These are phyloP conservation scores for Stichopus horrens DNA, from an alignment of 53 echinoderm and acorn worm genomes.

Conservation along the genomic window DNA sequence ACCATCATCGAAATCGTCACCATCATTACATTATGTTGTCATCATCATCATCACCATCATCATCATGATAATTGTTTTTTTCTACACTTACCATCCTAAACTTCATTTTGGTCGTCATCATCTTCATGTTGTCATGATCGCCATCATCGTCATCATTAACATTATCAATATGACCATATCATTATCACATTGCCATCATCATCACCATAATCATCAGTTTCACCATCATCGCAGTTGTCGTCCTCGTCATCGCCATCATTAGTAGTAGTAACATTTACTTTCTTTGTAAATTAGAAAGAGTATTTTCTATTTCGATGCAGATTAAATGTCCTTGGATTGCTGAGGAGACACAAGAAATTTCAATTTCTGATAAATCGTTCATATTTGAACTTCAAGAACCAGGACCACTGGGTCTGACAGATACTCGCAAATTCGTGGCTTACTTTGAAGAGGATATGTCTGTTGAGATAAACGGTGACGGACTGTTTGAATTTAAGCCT, in stretches of 20 bases:
- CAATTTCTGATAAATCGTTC: slow-evolving; percentile 54
- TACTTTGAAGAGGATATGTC: slow-evolving; percentile 73
- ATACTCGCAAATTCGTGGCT: slow-evolving; percentile 73
- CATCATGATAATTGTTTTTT: background rate
- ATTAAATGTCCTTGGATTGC: slow-evolving; percentile 39
- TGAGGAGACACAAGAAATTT: slow-evolving; percentile 10
- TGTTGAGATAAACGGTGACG: slow-evolving; percentile 48
- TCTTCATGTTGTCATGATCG: no score
- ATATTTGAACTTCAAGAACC: slow-evolving; percentile 80
- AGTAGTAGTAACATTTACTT: background rate
- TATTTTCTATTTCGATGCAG: background rate
- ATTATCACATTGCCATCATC: no score
- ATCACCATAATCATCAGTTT: no score
- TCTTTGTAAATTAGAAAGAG: slow-evolving; percentile 8
- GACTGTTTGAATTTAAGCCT: slow-evolving; percentile 49
- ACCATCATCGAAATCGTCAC: background rate
- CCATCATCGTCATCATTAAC: no score
- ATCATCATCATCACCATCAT: background rate
- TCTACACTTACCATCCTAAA: background rate
- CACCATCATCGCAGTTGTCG: no score
- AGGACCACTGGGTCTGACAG: background rate
- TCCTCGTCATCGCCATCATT: no score
- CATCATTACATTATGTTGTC: background rate
- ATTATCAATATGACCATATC: no score
- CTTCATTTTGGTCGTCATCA: no score